These are phyloP conservation scores for Sceloporus undulatus DNA, from an alignment of 2,113 vertebrate species.

Conservation along the genomic window DNA sequence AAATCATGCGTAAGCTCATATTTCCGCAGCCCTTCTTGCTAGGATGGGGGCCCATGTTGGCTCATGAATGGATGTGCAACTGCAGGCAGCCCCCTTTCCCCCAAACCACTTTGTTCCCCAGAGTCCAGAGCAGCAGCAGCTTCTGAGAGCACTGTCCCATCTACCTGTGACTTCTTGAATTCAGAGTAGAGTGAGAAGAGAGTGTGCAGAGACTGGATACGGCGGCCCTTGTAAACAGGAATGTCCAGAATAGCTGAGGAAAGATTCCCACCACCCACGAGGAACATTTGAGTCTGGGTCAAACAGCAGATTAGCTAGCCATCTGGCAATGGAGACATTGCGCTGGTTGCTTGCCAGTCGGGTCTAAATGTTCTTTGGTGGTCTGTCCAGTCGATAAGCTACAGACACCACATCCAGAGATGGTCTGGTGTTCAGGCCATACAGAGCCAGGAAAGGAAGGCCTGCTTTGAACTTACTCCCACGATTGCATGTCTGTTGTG, in stretches of 20 bases:
- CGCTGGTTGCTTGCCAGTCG: neutral
- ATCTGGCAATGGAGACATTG: neutral
- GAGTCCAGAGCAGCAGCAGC: neutral
- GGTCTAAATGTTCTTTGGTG: neutral
- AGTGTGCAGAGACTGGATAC: conserved; percentile 90
- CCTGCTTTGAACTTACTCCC: conserved; percentile 72
- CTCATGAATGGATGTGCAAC: neutral
- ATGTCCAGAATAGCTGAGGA: conserved; percentile 88
- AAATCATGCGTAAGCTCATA: too few species aligned
- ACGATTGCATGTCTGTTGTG: conserved; percentile 87
- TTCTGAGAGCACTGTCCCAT: neutral
- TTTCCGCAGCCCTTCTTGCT: too few species aligned
- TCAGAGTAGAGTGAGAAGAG: conserved; percentile 94
- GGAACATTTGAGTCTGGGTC: neutral
- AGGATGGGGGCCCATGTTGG: too few species aligned
- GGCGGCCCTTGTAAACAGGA: conserved; percentile 86
- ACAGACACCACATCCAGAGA: neutral
- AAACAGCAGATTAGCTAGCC: too few species aligned
- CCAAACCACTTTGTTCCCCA: too few species aligned
- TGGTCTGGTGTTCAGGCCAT: too few species aligned
- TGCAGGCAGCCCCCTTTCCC: too few species aligned
- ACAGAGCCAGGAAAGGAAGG: too few species aligned
- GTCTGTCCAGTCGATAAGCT: neutral
- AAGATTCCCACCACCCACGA: neutral
- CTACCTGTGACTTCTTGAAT: conserved; percentile 93